Evolutionary conservation across 1,140 invertebrate species (phyloP), one percentile per base, ranked within the genome.

Genomic region (Hylaeus anthracinus): DNA sequence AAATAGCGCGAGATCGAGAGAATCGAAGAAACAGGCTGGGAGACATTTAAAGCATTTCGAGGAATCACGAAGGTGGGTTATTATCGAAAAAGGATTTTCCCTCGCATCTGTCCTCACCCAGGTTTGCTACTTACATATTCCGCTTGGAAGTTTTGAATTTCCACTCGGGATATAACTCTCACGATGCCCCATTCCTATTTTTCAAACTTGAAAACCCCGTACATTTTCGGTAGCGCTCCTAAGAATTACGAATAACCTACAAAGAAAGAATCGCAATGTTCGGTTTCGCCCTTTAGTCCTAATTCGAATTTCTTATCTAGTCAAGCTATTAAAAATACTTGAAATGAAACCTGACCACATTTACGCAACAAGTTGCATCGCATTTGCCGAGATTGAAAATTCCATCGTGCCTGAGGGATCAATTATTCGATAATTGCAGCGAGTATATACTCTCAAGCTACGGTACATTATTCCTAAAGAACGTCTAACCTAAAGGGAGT

Each of bases 51-150:
- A 82, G 79, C 66, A 72, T 86, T 85, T 81, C 83, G 64, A 37
- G 45, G 72, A 53, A 84, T 85, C 77, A 76, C 77, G 83, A 76
- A 53, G 56, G 67, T 58, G 51, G 56, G 83, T 55, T 82, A 81
- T 81, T 77, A 67, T 85, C 83, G 84, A 85, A 67, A 86, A 86
- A 85, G 84, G 83, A 86, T 86, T 75, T 74, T 72, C 26, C 67
- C n/a, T 72, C 69, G 69, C 45, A 41, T 69, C 51, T 67, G 72
- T 66, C 81, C 77, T 85, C 65, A 43, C 61, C 69, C 14, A 26
- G 37, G n/a, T 37, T 39, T 26, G 48, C 45, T 39, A 63, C n/a
- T 69, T 61, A 48, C n/a, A n/a, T n/a, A 15, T 39, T 60, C 6
- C 55, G 53, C 64, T n/a, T 14, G 69, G 53, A n/a, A 81, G 64